Percentiles rank a stretch among this genome's conserved stretches.
Conservation (phyloP, 2,113 vertebrate genomes). For the Dasyurus viverrinus region DNA sequence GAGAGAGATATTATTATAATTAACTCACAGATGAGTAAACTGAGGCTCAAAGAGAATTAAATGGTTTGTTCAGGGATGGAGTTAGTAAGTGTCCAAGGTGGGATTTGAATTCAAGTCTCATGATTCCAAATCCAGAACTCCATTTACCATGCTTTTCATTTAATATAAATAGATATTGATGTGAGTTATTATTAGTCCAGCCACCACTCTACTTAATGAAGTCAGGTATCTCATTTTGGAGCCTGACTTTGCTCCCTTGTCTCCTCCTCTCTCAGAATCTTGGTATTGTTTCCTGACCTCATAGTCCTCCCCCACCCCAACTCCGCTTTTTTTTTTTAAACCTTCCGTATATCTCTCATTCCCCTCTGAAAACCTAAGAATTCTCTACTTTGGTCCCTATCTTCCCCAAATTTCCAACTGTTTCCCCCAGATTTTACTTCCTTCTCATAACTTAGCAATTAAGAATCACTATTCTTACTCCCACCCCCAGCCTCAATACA, state of each 20-base stretch:
- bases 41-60: background rate
- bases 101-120: background rate
- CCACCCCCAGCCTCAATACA: background rate
- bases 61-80: background rate
- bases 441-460: background rate
- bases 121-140: background rate
- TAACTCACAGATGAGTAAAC: background rate
- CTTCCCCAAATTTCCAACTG: background rate
- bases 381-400: background rate
- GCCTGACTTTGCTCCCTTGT: background rate
- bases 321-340: background rate
- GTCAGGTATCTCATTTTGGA: background rate
- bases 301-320: too few relatives aligned
- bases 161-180: background rate
- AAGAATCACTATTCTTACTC: background rate
- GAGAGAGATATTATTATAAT: background rate
- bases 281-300: background rate
- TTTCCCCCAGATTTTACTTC: background rate
- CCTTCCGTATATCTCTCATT: background rate
- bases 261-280: background rate
- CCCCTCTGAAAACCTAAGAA: background rate
- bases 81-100: background rate
- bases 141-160: background rate
- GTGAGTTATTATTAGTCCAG: background rate
- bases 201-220: background rate